Percentiles rank a stretch among this genome's conserved stretches.
Evolutionary conservation across 2,113 vertebrate genomes (phyloP).

Genomic region (Halichoeres trimaculatus): DNA sequence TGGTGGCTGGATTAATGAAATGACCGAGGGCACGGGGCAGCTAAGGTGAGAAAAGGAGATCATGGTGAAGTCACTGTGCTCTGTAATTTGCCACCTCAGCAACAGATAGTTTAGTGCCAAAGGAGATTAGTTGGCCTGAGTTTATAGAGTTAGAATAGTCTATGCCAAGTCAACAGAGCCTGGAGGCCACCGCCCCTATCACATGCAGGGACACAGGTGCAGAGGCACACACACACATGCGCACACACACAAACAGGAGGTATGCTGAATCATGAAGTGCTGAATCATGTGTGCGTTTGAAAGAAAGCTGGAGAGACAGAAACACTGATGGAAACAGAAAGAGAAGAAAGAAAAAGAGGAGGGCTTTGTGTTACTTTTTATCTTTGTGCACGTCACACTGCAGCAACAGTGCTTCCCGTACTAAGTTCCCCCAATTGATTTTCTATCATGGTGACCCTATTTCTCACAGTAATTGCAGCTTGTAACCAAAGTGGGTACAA

Average conservation of each 20-base stretch:
- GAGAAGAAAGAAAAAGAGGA: slow-evolving; percentile 14
- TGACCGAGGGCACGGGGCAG: background rate
- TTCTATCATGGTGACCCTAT: slow-evolving; percentile 33
- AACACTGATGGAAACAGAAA: slow-evolving; percentile 9
- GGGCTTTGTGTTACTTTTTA: slow-evolving; percentile 5
- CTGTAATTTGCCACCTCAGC: slow-evolving; percentile 51
- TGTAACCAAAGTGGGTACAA: slow-evolving; percentile 43
- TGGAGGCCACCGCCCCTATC: slow-evolving; percentile 41
- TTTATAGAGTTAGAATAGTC: slow-evolving; percentile 53
- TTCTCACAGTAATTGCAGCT: slow-evolving; percentile 49
- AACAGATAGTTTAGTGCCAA: slow-evolving; percentile 42
- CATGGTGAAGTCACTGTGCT: slow-evolving; percentile 5
- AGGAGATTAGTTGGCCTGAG: slow-evolving; percentile 61
- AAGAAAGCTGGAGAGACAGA: slow-evolving; percentile 42
- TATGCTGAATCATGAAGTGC: slow-evolving; percentile 57
- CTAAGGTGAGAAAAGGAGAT: slow-evolving; percentile 16
- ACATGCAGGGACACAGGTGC: slow-evolving; percentile 58
- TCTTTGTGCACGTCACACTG: slow-evolving; percentile 11
- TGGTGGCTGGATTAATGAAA: background rate
- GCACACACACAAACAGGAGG: slow-evolving; percentile 32
- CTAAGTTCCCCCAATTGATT: slow-evolving; percentile 38
- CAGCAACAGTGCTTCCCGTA: slow-evolving; percentile 21
- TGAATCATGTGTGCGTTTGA: slow-evolving; percentile 53
- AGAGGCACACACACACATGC: slow-evolving; percentile 18
- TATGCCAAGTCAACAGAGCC: slow-evolving; percentile 51